Base-by-base conservation (phyloP, 1,140 invertebrate species). In the Megalonaias nervosa region DNA sequence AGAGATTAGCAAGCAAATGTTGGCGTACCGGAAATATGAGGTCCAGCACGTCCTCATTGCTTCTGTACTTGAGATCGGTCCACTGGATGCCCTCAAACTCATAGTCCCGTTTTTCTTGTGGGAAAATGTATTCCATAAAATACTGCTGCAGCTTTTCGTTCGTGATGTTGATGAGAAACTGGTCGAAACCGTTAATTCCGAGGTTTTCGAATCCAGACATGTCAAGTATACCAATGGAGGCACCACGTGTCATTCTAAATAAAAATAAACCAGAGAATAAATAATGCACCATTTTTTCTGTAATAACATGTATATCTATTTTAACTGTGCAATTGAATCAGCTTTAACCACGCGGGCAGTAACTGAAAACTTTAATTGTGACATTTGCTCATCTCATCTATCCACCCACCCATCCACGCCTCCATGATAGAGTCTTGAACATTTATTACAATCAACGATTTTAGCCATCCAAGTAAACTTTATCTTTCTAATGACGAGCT, bases 131-230 rank as follows among this genome's bases (percentile, higher is more conserved):
- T 82, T 96, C 95, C 88, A 96, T 85, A 88, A 96, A 96, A 85
- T 95, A 96, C 84, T 94, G 95, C 85, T 96, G 95, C 76, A 96
- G 94, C 31, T 78, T 80, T 58, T 86, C 85, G 56, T 86, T 86
- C 4, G 84, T 82, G 6, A 80, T 75, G 61, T 86, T 86, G 58
- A 86, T 84, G 6, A 85, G 74, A 31, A 86, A 84, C 84, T 96
- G 95, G 87, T 96, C 95, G 87, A 96, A 95, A 0, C 95, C 95
- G 87, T 96, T 96, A n/a, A 90, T 93, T 0, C 92, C 89, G 84
- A 96, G 95, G 89, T 96, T 95, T 90, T 96, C 95, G 87, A 96
- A 96, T 17, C 95, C 95, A 87, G 96, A 96, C 78, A 96, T 95
- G 85, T 96, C 95, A 58, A 96, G 90, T n/a, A 96, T 90, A 31